phyloP scores from a whole-genome alignment of 35 echinoderm and acorn worm species.

The Heliocidaris erythrogramma region DNA sequence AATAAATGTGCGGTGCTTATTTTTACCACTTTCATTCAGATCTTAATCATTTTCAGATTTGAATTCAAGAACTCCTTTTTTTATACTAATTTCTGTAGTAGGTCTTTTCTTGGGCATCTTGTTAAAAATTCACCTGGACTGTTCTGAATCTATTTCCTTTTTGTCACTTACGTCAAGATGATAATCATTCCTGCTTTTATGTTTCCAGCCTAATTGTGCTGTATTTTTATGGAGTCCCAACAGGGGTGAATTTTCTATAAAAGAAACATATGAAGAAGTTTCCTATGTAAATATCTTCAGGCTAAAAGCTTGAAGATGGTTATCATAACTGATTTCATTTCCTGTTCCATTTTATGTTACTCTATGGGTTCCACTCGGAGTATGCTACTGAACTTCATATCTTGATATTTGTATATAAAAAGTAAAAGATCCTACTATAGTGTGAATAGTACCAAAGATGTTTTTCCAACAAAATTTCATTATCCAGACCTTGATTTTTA shows the following conservation, averaged over 20 bases:
- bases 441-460: no score
- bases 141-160: conserved; percentile 4
- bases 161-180: conserved; percentile 2
- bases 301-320: background rate
- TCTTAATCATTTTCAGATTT: background rate
- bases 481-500: no score
- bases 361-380: background rate
- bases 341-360: conserved; percentile 17
- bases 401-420: background rate
- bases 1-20: background rate
- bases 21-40: background rate
- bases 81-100: background rate
- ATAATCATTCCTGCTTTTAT: background rate
- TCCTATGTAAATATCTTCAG: background rate
- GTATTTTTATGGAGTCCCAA: background rate
- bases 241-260: background rate
- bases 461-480: no score
- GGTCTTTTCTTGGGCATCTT: background rate
- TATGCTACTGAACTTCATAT: background rate
- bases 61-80: background rate
- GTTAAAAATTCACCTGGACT: background rate
- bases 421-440: no score
- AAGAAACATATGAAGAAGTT: background rate
- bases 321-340: background rate
- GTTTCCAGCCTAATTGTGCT: conserved; percentile 1